Percentiles rank a stretch among this genome's conserved stretches.
Conservation (phyloP, 2,797 vertebrate genomes). For the Philypnodon macrostomus region DNA sequence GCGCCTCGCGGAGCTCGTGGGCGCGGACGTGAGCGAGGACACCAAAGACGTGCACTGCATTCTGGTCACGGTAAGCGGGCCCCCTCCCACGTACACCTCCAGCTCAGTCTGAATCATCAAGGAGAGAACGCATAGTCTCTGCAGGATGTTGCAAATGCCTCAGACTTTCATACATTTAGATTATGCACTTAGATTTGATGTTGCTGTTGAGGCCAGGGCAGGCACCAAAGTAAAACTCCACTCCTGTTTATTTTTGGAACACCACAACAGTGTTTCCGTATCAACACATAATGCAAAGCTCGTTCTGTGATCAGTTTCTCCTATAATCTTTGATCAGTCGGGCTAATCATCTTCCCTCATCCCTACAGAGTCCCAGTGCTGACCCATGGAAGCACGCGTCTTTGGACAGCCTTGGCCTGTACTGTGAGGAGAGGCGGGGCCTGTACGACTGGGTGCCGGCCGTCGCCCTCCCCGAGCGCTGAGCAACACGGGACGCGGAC, state of each 20-base stretch:
- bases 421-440: constrained; percentile 91
- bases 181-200: too few relatives aligned
- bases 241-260: too few relatives aligned
- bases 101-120: constrained; percentile 45
- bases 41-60: constrained; percentile 93
- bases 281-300: too few relatives aligned
- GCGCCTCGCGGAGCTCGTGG: constrained; percentile 85
- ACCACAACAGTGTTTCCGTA: too few relatives aligned
- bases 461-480: constrained; percentile 90
- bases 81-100: constrained; percentile 17
- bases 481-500: constrained; percentile 42
- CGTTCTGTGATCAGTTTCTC: too few relatives aligned
- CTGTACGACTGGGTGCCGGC: constrained; percentile 93
- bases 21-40: constrained; percentile 81
- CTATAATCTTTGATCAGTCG: too few relatives aligned
- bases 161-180: constrained; percentile 4
- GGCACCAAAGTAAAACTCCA: too few relatives aligned
- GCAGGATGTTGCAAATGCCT: constrained; percentile 20
- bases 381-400: constrained; percentile 90
- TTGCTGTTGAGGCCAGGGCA: too few relatives aligned
- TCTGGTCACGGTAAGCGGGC: constrained; percentile 91
- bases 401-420: constrained; percentile 86
- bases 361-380: constrained; percentile 87
- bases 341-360: too few relatives aligned
- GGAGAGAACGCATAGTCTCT: constrained; percentile 37